phyloP scores from a whole-genome alignment of 2,888 invertebrate species.

The Apotomis turbidana region DNA sequence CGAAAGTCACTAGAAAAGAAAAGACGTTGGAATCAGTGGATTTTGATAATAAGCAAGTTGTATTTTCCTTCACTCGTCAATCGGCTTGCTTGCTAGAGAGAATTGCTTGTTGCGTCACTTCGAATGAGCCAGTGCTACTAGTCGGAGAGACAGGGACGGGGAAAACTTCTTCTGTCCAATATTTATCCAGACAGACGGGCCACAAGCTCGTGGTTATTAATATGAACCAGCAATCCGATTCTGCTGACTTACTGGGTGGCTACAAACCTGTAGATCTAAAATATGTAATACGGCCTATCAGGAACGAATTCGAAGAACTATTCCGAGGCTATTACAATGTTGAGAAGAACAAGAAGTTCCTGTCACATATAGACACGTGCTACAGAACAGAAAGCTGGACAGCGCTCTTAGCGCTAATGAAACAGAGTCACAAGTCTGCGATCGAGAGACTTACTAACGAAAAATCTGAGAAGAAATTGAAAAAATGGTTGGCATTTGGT shows the following conservation, averaged over 20 bases:
- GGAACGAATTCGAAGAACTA: constrained; percentile 91
- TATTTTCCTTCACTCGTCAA: constrained; percentile 93
- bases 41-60: constrained; percentile 74
- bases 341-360: constrained; percentile 91
- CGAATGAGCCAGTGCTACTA: constrained; percentile 94
- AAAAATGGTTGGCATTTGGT: constrained; percentile 86
- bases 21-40: constrained; percentile 68
- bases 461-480: constrained; percentile 64
- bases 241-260: constrained; percentile 97
- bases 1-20: constrained; percentile 76
- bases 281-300: constrained; percentile 91
- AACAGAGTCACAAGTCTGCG: constrained; percentile 88
- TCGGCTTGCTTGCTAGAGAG: constrained; percentile 93
- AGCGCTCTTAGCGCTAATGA: constrained; percentile 89
- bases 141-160: constrained; percentile 99
- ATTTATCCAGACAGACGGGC: constrained; percentile 92
- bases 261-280: constrained; percentile 97
- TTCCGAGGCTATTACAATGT: constrained; percentile 91
- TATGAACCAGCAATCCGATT: constrained; percentile 99
- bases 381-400: constrained; percentile 89
- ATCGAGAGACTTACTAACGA: constrained; percentile 76
- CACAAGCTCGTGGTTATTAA: constrained; percentile 96
- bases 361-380: constrained; percentile 90
- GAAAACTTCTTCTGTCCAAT: constrained; percentile 97
- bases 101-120: constrained; percentile 91